Conservation (phyloP, 2,113 vertebrate genomes). For the Ptyas mucosa region DNA sequence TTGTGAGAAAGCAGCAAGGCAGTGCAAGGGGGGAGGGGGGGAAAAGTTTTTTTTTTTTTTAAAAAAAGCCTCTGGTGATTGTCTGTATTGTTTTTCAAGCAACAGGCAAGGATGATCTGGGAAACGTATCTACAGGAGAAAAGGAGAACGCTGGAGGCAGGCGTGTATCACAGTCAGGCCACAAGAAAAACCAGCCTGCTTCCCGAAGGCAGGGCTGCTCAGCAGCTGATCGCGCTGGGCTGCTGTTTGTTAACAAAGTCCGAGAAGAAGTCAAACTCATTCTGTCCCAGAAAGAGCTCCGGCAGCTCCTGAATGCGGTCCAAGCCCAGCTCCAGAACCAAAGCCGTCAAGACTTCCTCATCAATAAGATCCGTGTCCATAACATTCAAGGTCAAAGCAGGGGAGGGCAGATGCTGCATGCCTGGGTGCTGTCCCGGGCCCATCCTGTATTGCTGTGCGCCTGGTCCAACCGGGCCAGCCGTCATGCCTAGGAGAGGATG, state of each 20-base stretch:
- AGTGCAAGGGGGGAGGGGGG: conserved; percentile 30
- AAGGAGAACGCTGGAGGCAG: conserved; percentile 27
- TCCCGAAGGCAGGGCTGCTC: conserved; percentile 55
- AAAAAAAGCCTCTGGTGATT: conserved; percentile 37
- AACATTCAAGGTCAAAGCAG: conserved; percentile 78
- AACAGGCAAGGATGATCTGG: not conserved
- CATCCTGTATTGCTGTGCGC: conserved; percentile 74
- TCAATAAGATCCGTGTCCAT: conserved; percentile 95
- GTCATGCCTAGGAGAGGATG: conserved; percentile 78
- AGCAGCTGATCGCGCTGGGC: conserved; percentile 93
- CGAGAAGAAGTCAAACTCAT: conserved; percentile 96
- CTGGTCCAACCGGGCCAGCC: conserved; percentile 72
- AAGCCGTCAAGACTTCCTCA: conserved; percentile 92
- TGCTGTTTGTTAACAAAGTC: conserved; percentile 97
- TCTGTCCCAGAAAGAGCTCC: conserved; percentile 95
- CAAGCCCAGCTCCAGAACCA: conserved; percentile 92
- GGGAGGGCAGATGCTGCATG: conserved; percentile 81
- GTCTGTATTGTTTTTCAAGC: conserved; percentile 38
- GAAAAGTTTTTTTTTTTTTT: too few species aligned
- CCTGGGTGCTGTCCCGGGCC: conserved; percentile 72
- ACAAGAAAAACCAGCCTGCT: conserved; percentile 28
- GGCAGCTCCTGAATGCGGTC: conserved; percentile 95
- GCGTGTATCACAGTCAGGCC: conserved; percentile 44
- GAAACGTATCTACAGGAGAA: not conserved
- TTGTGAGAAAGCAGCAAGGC: conserved; percentile 45